Base-by-base conservation (phyloP, 2,888 invertebrate species). In the Drosophila gaucha region DNA sequence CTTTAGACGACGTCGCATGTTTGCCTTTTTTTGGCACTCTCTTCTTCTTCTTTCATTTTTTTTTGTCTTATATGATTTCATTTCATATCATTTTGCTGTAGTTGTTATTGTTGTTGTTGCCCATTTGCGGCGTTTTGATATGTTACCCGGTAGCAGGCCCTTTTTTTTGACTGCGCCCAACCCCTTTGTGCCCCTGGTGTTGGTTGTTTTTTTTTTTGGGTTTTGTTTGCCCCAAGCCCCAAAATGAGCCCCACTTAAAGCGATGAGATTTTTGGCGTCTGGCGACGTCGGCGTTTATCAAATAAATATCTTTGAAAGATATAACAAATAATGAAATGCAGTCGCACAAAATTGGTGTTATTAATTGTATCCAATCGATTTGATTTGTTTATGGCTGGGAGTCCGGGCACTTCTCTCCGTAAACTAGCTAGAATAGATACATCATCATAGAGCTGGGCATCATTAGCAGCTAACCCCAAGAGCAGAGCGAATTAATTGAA, bases 221-320 rank as follows among this genome's bases (percentile, higher is more conserved):
- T 20, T 35, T 35, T 49, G 12, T 16, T 18, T 24, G 18, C 24
- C 12, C 51, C 65, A 33, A 41, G 41, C 31, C 62, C 28, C 63
- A 62, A 80, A 88, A 86, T 86, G 88, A 86, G 83, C 84, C 83
- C 86, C 83, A 83, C 83, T 83, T 83, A 83, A 88, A 86, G 78
- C 78, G 86, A 83, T 83, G 83, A 88, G 88, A 88, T 83, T 88
- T 83, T 80, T 83, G 88, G 86, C 88, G 82, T 88, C 83, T 88
- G 88, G 65, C 80, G 64, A 58, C 56, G 63, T 82, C 83, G 88
- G 83, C 83, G 71, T 83, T 86, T 80, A 86, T 86, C 83, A 83
- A 88, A 83, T 86, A 83, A 82, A 82, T 82, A 82, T 86, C 83
- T 87, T 86, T 79, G 69, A 86, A 85, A 82, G 68, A 83, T 70